These are phyloP conservation scores for Myrmophylax atrothorax DNA, from an alignment of 2,113 vertebrate genomes.

Conservation along the genomic window DNA sequence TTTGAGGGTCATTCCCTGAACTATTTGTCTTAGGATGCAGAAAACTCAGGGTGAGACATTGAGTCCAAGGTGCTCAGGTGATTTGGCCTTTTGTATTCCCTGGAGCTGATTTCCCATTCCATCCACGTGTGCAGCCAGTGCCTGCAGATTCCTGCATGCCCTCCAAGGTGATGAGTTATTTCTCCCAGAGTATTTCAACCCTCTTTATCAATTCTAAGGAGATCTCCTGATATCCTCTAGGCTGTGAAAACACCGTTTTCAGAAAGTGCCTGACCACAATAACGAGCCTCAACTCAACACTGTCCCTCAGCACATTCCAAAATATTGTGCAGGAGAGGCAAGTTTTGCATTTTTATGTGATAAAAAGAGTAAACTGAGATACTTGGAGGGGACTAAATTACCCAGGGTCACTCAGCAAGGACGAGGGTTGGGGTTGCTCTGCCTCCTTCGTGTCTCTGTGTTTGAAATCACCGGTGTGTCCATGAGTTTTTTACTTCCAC, in stretches of 20 bases:
- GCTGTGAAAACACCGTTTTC: not conserved
- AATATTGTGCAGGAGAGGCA: not conserved
- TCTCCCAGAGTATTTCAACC: not conserved
- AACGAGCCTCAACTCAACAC: rapidly evolving
- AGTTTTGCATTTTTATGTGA: not conserved
- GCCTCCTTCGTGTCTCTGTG: rapidly evolving
- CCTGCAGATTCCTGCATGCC: not conserved
- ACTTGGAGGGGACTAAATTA: not conserved
- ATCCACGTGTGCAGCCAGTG: not conserved
- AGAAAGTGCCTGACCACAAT: not conserved
- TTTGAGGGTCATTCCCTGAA: not conserved
- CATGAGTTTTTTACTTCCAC: not conserved
- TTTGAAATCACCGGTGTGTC: rapidly evolving
- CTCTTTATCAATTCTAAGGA: not conserved
- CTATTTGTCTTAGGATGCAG: not conserved
- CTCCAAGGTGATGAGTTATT: not conserved
- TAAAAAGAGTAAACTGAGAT: not conserved
- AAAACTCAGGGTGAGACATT: not conserved
- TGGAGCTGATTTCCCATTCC: not conserved
- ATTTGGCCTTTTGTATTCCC: not conserved
- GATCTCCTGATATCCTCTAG: not conserved
- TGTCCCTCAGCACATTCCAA: not conserved
- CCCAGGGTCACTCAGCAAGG: not conserved
- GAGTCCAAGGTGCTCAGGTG: not conserved
- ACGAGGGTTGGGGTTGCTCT: not conserved